Base-by-base conservation (phyloP, 2,888 invertebrate genomes). In the Cephus spinipes region DNA sequence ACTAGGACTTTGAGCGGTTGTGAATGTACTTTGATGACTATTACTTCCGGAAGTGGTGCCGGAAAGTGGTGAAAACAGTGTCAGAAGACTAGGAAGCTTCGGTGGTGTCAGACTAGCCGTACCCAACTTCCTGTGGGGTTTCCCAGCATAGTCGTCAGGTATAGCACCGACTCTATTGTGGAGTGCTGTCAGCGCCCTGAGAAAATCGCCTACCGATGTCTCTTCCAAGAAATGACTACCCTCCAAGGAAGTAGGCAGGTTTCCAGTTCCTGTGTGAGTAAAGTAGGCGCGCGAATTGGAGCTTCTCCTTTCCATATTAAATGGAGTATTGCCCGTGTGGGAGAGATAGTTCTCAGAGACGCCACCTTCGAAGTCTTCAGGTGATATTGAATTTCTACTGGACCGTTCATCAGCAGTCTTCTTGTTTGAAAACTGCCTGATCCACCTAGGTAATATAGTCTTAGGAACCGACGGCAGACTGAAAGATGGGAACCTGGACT, bases 161-260 rank as follows among this genome's bases (percentile, higher is more conserved):
- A 90, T 87, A 0, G 90, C 88, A 36, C 89, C 92, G 0, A 93
- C 92, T 75, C 92, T 91, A 0, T 93, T 92, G 82, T 94, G 94
- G 36, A 97, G 92, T n/a, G 95, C 94, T 74, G 96, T 95, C 74
- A 97, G 91, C 0, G 96, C 96, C 78, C 96, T 93, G 35, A 97
- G 93, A 77, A 97, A 93, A 91, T 97, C 97, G 1, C 96, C 97
- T 23, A 97, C 93, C 33, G 96, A 96, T 0, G 97, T 97, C 85
- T 96, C 95, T 90, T 97, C 97, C 77, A 97, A 92, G 15, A 96
- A 94, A 86, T 94, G 93, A 30, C 94, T 93, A 11, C 94, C 93
- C 85, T 94, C 93, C 23, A 85, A 81, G 4, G 85, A 84, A 73
- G 81, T 77, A 3, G 55, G 84, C 74, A 79, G 79, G 69, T 11